A percentile compares a stretch with the other conserved stretches of the same genome.
phyloP scores from a whole-genome alignment of 2,113 vertebrate species.

The Desmodus rotundus region DNA sequence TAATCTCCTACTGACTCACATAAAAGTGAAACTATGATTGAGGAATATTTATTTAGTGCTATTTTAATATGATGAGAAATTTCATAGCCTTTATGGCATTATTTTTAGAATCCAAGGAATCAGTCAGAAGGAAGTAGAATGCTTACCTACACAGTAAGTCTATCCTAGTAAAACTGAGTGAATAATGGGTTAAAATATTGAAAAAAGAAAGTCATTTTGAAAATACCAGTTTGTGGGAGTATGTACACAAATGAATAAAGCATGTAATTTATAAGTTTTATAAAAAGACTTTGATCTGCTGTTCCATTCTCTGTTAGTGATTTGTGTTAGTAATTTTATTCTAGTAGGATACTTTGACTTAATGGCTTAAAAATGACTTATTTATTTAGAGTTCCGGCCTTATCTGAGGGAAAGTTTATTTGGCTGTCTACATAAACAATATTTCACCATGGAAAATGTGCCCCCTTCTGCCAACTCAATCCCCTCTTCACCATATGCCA shows the following conservation, averaged over 20 bases:
- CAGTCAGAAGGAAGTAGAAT: background rate
- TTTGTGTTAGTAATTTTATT: conserved; percentile 21
- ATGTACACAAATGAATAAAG: background rate
- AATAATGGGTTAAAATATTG: background rate
- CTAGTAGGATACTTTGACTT: background rate
- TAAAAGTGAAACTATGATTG: background rate
- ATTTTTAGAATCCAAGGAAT: background rate
- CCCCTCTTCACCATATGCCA: background rate
- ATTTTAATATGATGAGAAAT: background rate
- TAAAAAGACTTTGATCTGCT: background rate
- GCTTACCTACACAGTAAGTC: background rate
- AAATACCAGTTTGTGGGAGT: background rate
- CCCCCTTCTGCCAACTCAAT: background rate
- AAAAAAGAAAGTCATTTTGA: background rate
- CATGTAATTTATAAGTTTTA: background rate
- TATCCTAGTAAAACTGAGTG: background rate
- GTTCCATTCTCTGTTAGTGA: background rate
- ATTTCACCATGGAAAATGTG: background rate
- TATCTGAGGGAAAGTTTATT: background rate
- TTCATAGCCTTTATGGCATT: background rate
- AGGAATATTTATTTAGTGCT: background rate
- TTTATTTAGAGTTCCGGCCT: background rate
- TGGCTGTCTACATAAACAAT: background rate
- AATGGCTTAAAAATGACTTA: background rate
- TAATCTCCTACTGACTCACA: background rate